Evolutionary conservation across 1,140 invertebrate genomes (phyloP).

Genomic region (Nephotettix cincticeps): DNA sequence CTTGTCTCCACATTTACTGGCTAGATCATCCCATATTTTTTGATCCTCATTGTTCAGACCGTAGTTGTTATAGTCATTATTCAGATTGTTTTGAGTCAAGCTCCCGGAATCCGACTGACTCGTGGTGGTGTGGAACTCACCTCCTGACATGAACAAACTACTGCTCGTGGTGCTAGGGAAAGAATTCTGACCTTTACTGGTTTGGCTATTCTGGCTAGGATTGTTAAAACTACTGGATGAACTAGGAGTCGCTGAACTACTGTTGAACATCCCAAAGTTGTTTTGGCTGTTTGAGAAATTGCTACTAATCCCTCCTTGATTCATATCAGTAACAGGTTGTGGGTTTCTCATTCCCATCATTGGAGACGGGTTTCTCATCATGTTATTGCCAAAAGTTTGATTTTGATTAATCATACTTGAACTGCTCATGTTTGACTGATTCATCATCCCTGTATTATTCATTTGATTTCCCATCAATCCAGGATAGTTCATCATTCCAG

Average conservation of each 20-base stretch:
- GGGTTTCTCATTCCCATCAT: conserved; percentile 21
- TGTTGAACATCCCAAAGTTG: conserved; percentile 12
- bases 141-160: conserved; percentile 6
- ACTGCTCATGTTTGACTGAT: conserved; percentile 15
- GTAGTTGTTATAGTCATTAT: conserved; percentile 6
- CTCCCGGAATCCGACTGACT: not conserved
- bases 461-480: conserved; percentile 28
- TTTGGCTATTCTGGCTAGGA: not conserved
- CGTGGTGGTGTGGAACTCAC: not conserved
- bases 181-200: not conserved
- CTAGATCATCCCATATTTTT: conserved; percentile 25
- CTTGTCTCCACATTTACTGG: conserved; percentile 23
- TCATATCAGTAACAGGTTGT: conserved; percentile 7
- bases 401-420: not conserved
- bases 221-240: not conserved
- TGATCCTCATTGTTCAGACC: not conserved
- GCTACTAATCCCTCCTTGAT: not conserved
- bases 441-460: conserved; percentile 19
- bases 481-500: conserved; percentile 28
- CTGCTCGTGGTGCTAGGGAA: not conserved
- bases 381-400: conserved; percentile 14
- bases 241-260: not conserved
- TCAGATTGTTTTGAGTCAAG: not conserved
- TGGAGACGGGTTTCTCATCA: conserved; percentile 18
- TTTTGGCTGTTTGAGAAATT: conserved; percentile 12